Base-by-base conservation (phyloP, 2,888 invertebrate species). In the Eupeodes luniger region DNA sequence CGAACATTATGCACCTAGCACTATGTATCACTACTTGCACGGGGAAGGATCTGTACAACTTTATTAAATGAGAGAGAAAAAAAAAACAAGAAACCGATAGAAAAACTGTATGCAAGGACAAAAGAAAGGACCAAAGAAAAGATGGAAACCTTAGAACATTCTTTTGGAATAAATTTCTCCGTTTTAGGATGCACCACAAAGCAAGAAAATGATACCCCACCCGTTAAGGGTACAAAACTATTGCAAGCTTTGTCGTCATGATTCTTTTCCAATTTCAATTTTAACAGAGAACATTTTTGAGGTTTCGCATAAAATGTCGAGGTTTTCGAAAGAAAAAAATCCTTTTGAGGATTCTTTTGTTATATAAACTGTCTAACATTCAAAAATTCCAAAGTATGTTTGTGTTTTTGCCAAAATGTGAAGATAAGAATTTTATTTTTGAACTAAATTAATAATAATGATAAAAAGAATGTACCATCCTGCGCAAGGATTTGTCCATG, bases 211-310 rank as follows among this genome's bases (percentile, higher is more conserved):
- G 9, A 62, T 5, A 10, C 36, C 27, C 7, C 14, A 19, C 11
- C 12, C 49, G 36, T 44, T 44, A 62, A 16, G 70, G 53, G 66
- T 34, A 51, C 19, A 27, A 27, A 27, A 27, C 27, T 27, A 27
- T 27, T 27, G 14, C n/a, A 47, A 27, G 74, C 57, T 67, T 57
- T 82, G 69, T 82, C 82, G 82, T 86, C 82, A 82, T 86, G 85
- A 86, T 82, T 82, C 77, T 69, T 82, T 86, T 85, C 49, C 82
- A 85, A 85, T 85, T 85, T 85, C 85, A 85, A 82, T 85, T 85
- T 85, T 47, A 27, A 40, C 74, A 51, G 49, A 72, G 72, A 72
- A 81, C 27, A 81, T 77, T 47, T 76, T 77, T 81, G 70, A 72
- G 85, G 85, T 81, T 81, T 77, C 81, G 27, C 76, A 70, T 66